A percentile compares a stretch with the other conserved stretches of the same genome.
Conservation (phyloP, 2,888 invertebrate genomes). For the Trichopria drosophilae region DNA sequence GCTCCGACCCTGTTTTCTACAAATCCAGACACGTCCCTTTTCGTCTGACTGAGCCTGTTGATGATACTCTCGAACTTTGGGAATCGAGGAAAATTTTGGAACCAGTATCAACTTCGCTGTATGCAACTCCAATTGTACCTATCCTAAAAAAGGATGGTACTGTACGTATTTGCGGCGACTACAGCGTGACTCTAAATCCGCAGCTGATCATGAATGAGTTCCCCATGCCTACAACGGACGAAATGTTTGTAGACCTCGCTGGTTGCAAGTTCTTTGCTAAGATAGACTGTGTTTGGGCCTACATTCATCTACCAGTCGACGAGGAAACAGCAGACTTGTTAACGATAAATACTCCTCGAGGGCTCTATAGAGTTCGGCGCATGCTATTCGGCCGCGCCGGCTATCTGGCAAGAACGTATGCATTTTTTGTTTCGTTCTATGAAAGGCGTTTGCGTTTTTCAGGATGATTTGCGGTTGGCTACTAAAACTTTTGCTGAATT, state of each 20-base stretch:
- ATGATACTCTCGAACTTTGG: constrained; percentile 23
- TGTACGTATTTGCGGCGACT: constrained; percentile 38
- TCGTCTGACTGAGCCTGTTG: constrained; percentile 9
- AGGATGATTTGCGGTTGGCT: too few relatives aligned
- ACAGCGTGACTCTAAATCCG: constrained; percentile 42
- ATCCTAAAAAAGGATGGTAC: constrained; percentile 38
- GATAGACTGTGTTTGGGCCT: constrained; percentile 43
- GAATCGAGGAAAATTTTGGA: constrained; percentile 32
- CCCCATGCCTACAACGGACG: constrained; percentile 39
- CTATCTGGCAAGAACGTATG: constrained; percentile 5
- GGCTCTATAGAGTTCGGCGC: too few relatives aligned
- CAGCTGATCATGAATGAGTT: constrained; percentile 36
- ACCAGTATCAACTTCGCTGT: constrained; percentile 38
- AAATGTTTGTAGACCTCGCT: constrained; percentile 37
- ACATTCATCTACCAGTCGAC: constrained; percentile 5
- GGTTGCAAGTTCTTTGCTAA: constrained; percentile 40
- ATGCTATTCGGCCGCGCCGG: too few relatives aligned
- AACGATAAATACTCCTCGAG: too few relatives aligned
- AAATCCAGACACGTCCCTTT: constrained; percentile 36
- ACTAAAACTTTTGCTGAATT: too few relatives aligned
- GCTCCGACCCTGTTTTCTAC: constrained; percentile 28
- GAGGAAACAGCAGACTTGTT: too few relatives aligned
- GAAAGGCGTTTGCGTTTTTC: neutral
- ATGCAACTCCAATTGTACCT: constrained; percentile 46
- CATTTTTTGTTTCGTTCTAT: neutral